Percentiles rank a stretch among this genome's conserved stretches.
Conservation (phyloP, 2,888 invertebrate species). For the Crossocerus cetratus region DNA sequence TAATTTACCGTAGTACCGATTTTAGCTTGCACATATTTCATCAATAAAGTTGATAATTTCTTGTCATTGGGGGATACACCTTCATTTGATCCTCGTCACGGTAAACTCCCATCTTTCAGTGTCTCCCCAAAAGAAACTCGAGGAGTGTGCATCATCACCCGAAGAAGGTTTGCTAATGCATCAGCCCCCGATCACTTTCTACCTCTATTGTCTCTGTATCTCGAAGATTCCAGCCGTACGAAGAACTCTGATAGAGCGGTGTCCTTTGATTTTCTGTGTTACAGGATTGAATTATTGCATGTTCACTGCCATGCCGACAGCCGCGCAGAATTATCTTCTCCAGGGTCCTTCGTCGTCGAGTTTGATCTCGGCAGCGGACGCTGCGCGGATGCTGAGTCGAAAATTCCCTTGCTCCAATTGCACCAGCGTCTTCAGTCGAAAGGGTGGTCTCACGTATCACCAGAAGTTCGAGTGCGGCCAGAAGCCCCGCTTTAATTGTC, state of each 20-base stretch:
- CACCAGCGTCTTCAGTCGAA: slow-evolving; percentile 59
- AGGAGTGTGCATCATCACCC: slow-evolving; percentile 2
- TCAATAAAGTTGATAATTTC: slow-evolving; percentile 28
- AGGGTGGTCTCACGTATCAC: slow-evolving; percentile 63
- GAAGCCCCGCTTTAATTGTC: slow-evolving; percentile 67
- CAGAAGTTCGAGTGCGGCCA: slow-evolving; percentile 66
- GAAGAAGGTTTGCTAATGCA: slow-evolving; percentile 40
- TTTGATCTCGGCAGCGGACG: not conserved
- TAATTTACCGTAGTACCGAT: not conserved
- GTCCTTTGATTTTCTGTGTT: slow-evolving; percentile 52
- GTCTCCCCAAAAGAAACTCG: not conserved
- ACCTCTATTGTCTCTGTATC: slow-evolving; percentile 17
- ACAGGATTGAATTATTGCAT: slow-evolving; percentile 46
- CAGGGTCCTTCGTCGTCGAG: slow-evolving; percentile 1
- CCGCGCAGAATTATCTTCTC: slow-evolving; percentile 16
- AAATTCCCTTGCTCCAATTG: slow-evolving; percentile 60
- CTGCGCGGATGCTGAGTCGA: slow-evolving; percentile 5
- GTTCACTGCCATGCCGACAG: slow-evolving; percentile 18
- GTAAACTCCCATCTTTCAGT: slow-evolving; percentile 20
- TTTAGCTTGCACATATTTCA: not conserved
- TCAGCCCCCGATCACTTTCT: slow-evolving; percentile 13
- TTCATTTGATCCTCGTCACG: slow-evolving; percentile 27
- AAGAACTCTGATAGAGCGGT: slow-evolving; percentile 38
- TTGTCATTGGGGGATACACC: not conserved
- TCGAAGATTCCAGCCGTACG: slow-evolving; percentile 12